Evolutionary conservation across 1,140 invertebrate species (phyloP).

Genomic region (Drosophila repletoides): DNA sequence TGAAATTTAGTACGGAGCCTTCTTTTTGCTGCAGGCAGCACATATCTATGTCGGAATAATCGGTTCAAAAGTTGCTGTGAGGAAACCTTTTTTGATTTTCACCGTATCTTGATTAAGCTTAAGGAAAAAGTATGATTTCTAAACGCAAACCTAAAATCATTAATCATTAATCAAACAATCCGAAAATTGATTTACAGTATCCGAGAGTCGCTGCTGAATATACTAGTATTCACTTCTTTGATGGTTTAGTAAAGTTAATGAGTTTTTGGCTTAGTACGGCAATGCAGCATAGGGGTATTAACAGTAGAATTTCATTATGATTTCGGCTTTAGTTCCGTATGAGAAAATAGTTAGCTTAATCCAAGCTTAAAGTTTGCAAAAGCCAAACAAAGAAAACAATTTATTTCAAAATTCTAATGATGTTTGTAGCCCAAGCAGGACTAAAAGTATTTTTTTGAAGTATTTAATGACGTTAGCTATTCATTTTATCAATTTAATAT

Average conservation of each 20-base stretch:
- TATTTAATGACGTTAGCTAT: not conserved
- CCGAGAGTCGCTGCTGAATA: not conserved
- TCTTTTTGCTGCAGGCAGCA: no score
- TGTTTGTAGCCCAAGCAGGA: not conserved
- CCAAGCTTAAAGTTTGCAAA: not conserved
- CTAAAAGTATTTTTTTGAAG: not conserved
- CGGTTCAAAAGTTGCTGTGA: no score
- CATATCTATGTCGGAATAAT: no score
- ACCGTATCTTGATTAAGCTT: no score
- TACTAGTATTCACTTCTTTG: not conserved
- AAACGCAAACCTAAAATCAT: no score
- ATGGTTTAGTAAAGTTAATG: slow-evolving; percentile 21
- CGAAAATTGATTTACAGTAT: not conserved
- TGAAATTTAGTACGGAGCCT: no score
- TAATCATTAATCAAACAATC: no score
- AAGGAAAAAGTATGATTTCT: no score
- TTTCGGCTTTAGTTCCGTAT: slow-evolving; percentile 13
- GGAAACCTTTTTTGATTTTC: no score
- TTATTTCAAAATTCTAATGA: slow-evolving; percentile 1
- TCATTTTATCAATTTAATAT: not conserved
- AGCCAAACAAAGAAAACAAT: not conserved
- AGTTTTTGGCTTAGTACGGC: slow-evolving; percentile 7
- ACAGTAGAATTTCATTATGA: not conserved
- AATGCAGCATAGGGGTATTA: not conserved
- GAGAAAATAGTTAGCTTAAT: slow-evolving; percentile 33